A percentile compares a stretch with the other conserved stretches of the same genome.
These are phyloP conservation scores for Picathartes gymnocephalus DNA, from an alignment of 2,113 vertebrate species.

Conservation along the genomic window DNA sequence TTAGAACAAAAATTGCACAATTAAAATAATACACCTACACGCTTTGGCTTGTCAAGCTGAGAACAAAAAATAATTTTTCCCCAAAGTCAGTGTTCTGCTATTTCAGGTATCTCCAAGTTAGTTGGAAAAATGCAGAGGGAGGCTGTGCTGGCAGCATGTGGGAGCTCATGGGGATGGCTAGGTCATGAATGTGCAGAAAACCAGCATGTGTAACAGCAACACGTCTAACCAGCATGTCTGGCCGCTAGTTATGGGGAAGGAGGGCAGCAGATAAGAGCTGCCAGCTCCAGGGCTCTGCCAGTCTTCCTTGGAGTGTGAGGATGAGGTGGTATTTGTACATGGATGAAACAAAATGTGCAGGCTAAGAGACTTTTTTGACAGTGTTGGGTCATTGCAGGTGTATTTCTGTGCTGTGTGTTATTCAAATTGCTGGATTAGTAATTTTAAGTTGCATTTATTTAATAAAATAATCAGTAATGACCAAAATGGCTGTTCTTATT, in stretches of 20 bases:
- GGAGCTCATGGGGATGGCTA: neutral
- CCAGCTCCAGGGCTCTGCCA: neutral
- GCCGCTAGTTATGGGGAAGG: neutral
- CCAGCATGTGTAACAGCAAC: neutral
- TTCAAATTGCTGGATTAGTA: neutral
- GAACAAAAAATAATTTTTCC: neutral
- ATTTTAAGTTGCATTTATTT: neutral
- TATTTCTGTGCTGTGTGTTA: neutral
- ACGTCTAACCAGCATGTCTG: neutral
- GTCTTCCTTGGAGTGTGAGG: neutral
- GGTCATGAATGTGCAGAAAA: neutral
- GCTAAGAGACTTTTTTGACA: neutral
- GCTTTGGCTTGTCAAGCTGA: neutral
- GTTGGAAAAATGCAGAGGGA: neutral
- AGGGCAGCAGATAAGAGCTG: neutral
- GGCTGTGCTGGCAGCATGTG: neutral
- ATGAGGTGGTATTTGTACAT: neutral
- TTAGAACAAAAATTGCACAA: neutral
- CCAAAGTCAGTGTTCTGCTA: neutral
- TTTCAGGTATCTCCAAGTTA: neutral
- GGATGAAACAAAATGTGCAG: neutral
- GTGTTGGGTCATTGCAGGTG: fast-evolving
- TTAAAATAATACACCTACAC: neutral
- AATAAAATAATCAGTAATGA: neutral
- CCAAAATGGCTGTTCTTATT: neutral